Evolutionary conservation across 1,140 invertebrate genomes (phyloP), one percentile per base, ranked within the genome.

Genomic region (Druon quercuslanigerum): DNA sequence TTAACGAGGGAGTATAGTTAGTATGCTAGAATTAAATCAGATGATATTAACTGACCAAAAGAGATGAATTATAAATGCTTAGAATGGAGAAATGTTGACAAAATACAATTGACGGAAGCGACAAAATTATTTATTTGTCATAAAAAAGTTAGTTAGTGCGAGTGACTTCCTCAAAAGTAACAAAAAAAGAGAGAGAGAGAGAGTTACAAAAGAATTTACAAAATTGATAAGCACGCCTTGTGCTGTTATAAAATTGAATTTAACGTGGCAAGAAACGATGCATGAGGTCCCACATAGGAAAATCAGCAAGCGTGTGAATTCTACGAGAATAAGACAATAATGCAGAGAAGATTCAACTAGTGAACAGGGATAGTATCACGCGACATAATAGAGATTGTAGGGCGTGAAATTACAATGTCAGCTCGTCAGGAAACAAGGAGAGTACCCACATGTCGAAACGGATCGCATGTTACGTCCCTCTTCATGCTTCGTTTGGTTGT

Each of bases 401-500:
- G 79, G 81, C 84, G 83, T 85, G 84, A 85, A 85, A 85, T 85
- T 85, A 85, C 84, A 84, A 85, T 80, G 84, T 85, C 84, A 85
- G 83, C 82, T 80, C 76, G 84, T 82, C 78, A 79, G 79, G 82
- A 80, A 85, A 85, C 81, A 82, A 83, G 76, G 81, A 81, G 82
- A 77, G 74, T 79, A 76, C 80, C 81, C 76, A 78, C 82, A 83
- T 79, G 83, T 83, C 82, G 79, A 82, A 85, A 85, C 79, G 79
- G 77, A 85, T 85, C 81, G 81, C 75, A 70, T 85, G 75, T 79
- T 81, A 83, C 70, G 72, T 75, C 11, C 74, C 74, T 54, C 56
- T 51, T 77, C 79, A 72, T 82, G 56, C 73, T 74, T 79, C 73
- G 76, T 75, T 57, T 52, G 60, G 20, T 33, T 70, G 57, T 19